Evolutionary conservation across 2,113 vertebrate species (phyloP).

Genomic region (Proteles cristata): DNA sequence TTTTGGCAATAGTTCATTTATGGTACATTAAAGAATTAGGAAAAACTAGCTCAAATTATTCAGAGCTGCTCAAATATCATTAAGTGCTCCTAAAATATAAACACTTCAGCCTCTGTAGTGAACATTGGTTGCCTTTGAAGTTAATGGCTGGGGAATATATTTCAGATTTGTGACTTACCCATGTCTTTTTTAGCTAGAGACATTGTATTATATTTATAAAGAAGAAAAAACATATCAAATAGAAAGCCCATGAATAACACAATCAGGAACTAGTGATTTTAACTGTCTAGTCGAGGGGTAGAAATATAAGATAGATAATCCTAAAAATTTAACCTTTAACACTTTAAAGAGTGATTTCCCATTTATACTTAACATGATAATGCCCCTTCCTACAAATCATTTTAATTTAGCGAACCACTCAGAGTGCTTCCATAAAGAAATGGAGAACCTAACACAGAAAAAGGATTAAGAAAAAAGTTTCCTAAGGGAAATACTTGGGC

Average conservation of each 20-base stretch:
- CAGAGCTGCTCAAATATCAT: conserved; percentile 1
- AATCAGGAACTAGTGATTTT: not conserved
- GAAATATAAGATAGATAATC: not conserved
- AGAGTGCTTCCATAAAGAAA: conserved; percentile 18
- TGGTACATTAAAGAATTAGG: not conserved
- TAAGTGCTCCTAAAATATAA: not conserved
- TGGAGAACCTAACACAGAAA: conserved; percentile 19
- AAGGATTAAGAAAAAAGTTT: not conserved
- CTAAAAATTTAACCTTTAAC: conserved; percentile 1
- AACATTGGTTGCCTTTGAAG: not conserved
- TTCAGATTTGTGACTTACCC: not conserved
- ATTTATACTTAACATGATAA: conserved; percentile 15
- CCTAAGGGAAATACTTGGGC: not conserved
- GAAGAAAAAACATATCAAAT: not conserved
- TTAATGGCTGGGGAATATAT: not conserved
- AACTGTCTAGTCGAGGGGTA: not conserved
- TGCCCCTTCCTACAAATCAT: not conserved
- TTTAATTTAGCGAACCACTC: conserved; percentile 26
- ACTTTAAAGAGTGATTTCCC: not conserved
- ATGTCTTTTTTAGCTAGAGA: not conserved
- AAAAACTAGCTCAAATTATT: conserved; percentile 17
- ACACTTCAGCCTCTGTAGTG: not conserved
- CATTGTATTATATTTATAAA: not conserved
- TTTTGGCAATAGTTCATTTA: conserved; percentile 25
- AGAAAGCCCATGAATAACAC: not conserved